Evolutionary conservation across 2,113 vertebrate species (phyloP).

Genomic region (Leptobrachium ailaonicum): DNA sequence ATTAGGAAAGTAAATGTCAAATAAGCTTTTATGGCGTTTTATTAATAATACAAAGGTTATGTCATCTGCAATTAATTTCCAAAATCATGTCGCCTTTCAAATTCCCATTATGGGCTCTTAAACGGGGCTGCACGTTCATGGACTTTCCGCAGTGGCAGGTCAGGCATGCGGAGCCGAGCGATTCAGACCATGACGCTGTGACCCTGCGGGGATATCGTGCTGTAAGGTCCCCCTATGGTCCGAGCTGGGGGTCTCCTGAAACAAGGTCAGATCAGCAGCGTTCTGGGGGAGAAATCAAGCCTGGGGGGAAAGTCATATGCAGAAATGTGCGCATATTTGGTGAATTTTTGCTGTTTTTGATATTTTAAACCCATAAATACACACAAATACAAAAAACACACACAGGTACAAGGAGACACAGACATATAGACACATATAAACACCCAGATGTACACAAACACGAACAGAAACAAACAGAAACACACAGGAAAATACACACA

Average conservation of each 20-base stretch:
- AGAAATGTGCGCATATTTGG: no score
- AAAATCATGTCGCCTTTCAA: neutral
- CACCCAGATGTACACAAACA: no score
- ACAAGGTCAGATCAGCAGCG: neutral
- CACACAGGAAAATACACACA: no score
- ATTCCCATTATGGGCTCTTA: neutral
- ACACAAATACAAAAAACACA: no score
- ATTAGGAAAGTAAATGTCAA: neutral
- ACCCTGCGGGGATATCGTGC: no score
- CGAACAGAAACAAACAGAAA: no score
- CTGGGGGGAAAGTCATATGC: neutral
- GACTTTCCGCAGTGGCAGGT: neutral
- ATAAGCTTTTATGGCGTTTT: neutral
- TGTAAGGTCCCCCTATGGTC: neutral
- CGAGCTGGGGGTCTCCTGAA: slow-evolving; percentile 1
- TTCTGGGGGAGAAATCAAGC: neutral
- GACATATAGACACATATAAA: no score
- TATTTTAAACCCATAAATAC: no score
- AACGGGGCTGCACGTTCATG: neutral
- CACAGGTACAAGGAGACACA: no score
- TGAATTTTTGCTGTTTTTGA: no score
- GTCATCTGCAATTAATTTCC: neutral
- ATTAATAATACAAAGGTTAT: neutral
- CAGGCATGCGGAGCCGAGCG: no score
- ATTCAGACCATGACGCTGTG: no score